Percentiles rank a stretch among this genome's conserved stretches.
phyloP scores from a whole-genome alignment of 2,888 invertebrate species.

The Zonitis immaculata region DNA sequence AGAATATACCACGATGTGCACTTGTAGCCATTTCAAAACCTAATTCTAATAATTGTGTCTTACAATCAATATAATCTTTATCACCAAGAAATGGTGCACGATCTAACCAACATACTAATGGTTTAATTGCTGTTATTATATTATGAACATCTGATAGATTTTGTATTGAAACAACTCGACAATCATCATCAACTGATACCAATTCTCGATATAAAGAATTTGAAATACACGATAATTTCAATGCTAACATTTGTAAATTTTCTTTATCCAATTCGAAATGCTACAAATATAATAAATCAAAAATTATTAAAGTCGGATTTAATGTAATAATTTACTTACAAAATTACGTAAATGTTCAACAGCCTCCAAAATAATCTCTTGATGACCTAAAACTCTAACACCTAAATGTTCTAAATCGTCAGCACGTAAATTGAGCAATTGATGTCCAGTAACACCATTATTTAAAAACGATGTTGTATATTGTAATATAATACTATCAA shows the following conservation, averaged over 20 bases:
- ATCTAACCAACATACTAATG: constrained; percentile 87
- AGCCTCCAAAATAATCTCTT: constrained; percentile 88
- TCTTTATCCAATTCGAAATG: constrained; percentile 89
- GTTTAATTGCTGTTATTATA: constrained; percentile 78
- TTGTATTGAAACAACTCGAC: constrained; percentile 65
- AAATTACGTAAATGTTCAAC: constrained; percentile 86
- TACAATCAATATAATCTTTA: constrained; percentile 65
- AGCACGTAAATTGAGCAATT: constrained; percentile 77
- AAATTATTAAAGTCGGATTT: not conserved
- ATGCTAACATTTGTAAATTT: constrained; percentile 83
- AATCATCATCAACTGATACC: constrained; percentile 51
- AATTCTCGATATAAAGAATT: constrained; percentile 70
- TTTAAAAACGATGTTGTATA: constrained; percentile 78
- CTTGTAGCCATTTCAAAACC: constrained; percentile 84
- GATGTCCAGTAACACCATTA: constrained; percentile 76
- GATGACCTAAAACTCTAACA: constrained; percentile 83
- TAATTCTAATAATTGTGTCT: constrained; percentile 68
- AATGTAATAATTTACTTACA: constrained; percentile 54
- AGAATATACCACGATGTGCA: constrained; percentile 87
- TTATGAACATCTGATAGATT: constrained; percentile 82
- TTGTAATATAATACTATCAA: constrained; percentile 72
- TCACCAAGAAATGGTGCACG: constrained; percentile 63
- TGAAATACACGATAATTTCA: constrained; percentile 80
- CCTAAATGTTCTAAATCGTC: constrained; percentile 86
- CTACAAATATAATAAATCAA: constrained; percentile 51